A percentile compares a stretch with the other conserved stretches of the same genome.
phyloP scores from a whole-genome alignment of 2,113 vertebrate species.

The Peromyscus maniculatus region DNA sequence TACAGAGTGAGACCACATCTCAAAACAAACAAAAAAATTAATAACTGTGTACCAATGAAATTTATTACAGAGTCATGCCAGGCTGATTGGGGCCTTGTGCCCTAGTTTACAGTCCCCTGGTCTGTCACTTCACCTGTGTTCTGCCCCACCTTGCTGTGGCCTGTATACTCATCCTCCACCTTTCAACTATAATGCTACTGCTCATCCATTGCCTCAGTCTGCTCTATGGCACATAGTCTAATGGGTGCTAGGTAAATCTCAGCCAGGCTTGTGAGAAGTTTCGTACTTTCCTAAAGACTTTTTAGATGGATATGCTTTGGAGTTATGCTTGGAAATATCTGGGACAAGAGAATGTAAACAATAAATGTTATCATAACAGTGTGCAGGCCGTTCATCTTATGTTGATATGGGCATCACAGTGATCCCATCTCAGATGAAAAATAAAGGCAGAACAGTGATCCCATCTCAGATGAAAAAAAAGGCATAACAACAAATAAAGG shows the following conservation, averaged over 20 bases:
- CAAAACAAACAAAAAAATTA: background rate
- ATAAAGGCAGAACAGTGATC: background rate
- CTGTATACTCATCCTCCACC: background rate
- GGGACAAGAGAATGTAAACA: conserved; percentile 16
- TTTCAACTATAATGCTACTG: background rate
- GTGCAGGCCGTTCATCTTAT: background rate
- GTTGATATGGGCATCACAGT: background rate
- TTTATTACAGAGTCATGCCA: conserved; percentile 34
- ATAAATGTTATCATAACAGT: conserved; percentile 45
- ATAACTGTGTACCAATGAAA: background rate
- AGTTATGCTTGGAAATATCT: conserved; percentile 54
- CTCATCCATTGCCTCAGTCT: conserved; percentile 7
- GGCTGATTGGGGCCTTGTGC: background rate
- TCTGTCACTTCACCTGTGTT: background rate
- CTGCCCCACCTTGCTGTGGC: background rate
- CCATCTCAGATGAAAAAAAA: conserved; percentile 21
- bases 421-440: conserved; percentile 22
- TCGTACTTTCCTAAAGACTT: conserved; percentile 8
- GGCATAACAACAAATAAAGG: background rate
- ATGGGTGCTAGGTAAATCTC: conserved; percentile 30
- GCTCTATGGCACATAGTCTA: background rate
- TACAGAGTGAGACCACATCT: background rate
- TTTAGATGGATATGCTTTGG: background rate
- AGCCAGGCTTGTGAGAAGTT: conserved; percentile 5
- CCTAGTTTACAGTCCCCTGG: background rate